These are phyloP conservation scores for Automeris io DNA, from an alignment of 2,888 invertebrate species.

Conservation along the genomic window DNA sequence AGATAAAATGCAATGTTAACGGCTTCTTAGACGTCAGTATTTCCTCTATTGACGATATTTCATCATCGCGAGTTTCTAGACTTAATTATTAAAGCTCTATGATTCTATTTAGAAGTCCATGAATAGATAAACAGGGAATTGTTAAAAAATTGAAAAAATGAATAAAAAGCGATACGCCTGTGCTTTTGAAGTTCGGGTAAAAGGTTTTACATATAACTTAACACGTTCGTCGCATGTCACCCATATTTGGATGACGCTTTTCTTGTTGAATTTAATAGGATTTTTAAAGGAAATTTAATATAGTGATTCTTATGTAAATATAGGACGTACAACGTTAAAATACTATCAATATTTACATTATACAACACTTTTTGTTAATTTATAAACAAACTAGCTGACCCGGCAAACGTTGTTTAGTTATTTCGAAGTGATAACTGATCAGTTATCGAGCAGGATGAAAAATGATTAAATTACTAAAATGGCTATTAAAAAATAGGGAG, in stretches of 20 bases:
- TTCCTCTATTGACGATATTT: conserved; percentile 15
- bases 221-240: background rate
- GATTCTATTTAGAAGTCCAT: background rate
- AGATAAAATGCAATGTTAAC: conserved; percentile 31
- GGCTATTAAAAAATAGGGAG: no score
- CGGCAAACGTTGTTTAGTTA: background rate
- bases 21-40: conserved; percentile 12
- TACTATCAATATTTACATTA: no score
- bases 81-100: conserved; percentile 38
- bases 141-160: conserved; percentile 15
- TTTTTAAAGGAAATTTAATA: no score
- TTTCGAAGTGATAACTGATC: no score
- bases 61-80: conserved; percentile 25
- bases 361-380: no score
- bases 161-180: conserved; percentile 47
- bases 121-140: conserved; percentile 9
- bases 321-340: no score
- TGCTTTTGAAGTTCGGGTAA: conserved; percentile 36
- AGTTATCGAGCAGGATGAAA: no score
- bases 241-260: background rate
- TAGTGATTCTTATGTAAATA: no score
- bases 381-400: no score
- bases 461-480: no score
- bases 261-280: no score
- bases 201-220: background rate